Evolutionary conservation across 23 tunicate genomes (phyloP), one percentile per base, ranked within the genome.

Genomic region (Trididemnum clinides): DNA sequence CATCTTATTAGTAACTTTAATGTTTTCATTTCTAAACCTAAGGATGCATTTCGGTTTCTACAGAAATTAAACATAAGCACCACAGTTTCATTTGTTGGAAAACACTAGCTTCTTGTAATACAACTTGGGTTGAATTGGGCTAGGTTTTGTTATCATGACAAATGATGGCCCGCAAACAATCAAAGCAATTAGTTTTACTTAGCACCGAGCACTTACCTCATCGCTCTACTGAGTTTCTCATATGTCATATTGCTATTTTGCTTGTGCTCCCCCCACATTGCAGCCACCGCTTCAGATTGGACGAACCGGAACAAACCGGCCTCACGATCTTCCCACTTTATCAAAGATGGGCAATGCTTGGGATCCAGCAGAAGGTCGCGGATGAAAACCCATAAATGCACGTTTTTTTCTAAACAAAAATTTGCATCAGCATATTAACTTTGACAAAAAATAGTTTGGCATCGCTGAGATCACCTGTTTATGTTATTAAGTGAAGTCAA

Each of bases 221-320:
- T 89, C 4, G 98, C 94, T 25, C 94, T 65, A 73, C 93, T 88
- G 32, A 93, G 64, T 73, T 93, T 93, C 38, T 93, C 98, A 35
- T 93, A 93, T 1, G 92, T 93, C 98, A 93, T 93, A 22, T 93
- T 93, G 39, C 94, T 87, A 64, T 93, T 93, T 51, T 72, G 39
- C 50, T 93, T 93, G 51, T 84, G 39, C 29, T 89, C 62, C 26
- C 98, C 98, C 98, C 98, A 93, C 94, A 93, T 85, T 20, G 83
- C 37, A 15, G 98, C 98, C 7, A 93, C 90, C 0, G 49, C 77
- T 35, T 89, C 93, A 32, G 91, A 85, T 80, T 93, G 88, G 34
- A 88, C 85, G 81, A 93, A 93, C 15, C 94, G 65, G 81, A 93
- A 93, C 33, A 93, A 71, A 25, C 98, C 98, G 22, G 64, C 20